A percentile compares a stretch with the other conserved stretches of the same genome.
Conservation (phyloP, 2,113 vertebrate genomes). For the Irena cyanogastra region DNA sequence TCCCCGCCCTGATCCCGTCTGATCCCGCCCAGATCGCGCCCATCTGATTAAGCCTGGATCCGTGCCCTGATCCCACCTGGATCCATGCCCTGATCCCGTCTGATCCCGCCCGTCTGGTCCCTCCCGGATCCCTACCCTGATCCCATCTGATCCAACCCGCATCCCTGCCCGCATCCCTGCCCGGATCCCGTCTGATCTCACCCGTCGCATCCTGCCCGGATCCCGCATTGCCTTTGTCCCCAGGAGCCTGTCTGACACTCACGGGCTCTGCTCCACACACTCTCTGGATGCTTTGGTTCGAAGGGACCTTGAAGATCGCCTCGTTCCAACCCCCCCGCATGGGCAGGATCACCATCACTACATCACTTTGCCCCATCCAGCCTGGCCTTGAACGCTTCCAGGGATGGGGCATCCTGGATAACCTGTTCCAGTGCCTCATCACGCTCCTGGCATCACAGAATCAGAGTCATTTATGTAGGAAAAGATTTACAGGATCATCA, state of each 20-base stretch:
- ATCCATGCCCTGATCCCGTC: accelerated
- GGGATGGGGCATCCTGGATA: not conserved
- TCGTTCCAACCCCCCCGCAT: accelerated
- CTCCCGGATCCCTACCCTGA: not conserved
- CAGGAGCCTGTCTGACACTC: not conserved
- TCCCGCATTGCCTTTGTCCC: accelerated
- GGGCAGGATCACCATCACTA: not conserved
- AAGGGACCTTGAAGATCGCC: not conserved
- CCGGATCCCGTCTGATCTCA: accelerated
- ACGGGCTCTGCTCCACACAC: no score
- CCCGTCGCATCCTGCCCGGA: accelerated
- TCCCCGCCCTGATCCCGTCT: no score
- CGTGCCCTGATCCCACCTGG: not conserved
- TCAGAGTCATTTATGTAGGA: not conserved
- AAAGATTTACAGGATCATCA: not conserved
- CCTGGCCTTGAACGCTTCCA: not conserved
- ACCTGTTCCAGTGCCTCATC: not conserved
- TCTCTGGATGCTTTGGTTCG: not conserved
- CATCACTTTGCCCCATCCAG: accelerated
- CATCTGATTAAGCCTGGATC: not conserved
- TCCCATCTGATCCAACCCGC: not conserved
- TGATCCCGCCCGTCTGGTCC: not conserved
- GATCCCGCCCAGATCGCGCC: not conserved
- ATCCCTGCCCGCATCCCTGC: accelerated
- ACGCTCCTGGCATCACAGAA: not conserved